These are phyloP conservation scores for Pinna nobilis DNA, from an alignment of 1,140 invertebrate genomes.

Conservation along the genomic window DNA sequence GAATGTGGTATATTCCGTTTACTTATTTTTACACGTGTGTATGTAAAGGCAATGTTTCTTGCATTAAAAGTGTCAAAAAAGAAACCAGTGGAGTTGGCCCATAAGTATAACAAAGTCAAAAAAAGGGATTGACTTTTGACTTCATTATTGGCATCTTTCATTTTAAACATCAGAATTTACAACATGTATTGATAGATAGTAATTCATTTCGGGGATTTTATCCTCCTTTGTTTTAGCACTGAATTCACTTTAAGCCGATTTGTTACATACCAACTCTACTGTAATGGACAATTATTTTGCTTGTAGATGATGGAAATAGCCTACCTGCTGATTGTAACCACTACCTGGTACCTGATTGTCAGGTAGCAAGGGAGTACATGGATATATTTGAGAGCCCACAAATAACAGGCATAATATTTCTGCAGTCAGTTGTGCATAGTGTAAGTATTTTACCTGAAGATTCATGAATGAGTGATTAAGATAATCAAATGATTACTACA, in stretches of 20 bases:
- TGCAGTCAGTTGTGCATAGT: constrained; percentile 64
- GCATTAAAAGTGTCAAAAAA: no score
- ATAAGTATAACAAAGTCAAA: no score
- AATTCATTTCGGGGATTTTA: no score
- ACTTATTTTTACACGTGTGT: no score
- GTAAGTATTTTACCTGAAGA: constrained; percentile 50
- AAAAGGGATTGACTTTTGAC: no score
- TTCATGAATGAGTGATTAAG: neutral
- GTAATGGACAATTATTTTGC: neutral
- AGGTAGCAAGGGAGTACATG: constrained; percentile 65
- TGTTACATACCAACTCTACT: neutral
- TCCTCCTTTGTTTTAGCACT: no score
- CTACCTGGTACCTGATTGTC: constrained; percentile 68
- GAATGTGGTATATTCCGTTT: no score
- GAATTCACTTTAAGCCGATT: neutral
- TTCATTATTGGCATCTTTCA: no score
- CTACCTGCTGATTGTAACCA: constrained; percentile 60
- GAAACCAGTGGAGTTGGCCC: no score
- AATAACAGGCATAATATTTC: constrained; percentile 68
- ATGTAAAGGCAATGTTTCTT: no score
- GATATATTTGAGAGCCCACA: constrained; percentile 68
- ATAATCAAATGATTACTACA: neutral
- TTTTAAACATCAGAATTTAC: no score
- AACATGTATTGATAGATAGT: no score
- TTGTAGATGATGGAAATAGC: constrained; percentile 35